Evolutionary conservation across 2,888 invertebrate genomes (phyloP).

Genomic region (Phytoseiulus persimilis): DNA sequence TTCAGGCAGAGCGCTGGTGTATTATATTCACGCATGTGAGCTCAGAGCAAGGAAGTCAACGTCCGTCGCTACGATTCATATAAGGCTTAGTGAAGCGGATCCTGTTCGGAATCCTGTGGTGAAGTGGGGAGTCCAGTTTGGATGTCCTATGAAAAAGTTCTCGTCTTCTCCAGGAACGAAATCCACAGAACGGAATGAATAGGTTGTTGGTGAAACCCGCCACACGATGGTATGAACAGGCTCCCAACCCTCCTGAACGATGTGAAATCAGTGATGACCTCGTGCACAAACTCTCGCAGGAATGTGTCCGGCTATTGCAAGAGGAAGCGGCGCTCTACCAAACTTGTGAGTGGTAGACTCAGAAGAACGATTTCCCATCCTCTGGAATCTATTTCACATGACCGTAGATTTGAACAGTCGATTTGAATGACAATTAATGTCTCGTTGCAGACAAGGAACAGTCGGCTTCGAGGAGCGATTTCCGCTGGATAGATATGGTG

Average conservation of each 20-base stretch:
- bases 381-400: too few relatives aligned
- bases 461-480: conserved; percentile 54
- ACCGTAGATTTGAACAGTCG: too few relatives aligned
- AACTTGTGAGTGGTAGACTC: background rate
- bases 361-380: background rate
- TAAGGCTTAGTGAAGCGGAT: too few relatives aligned
- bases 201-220: conserved; percentile 11
- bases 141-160: background rate
- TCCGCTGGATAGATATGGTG: conserved; percentile 69
- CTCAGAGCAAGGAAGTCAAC: background rate
- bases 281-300: conserved; percentile 19
- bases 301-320: background rate
- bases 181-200: background rate
- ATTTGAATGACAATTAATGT: background rate
- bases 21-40: background rate
- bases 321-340: background rate
- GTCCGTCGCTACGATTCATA: too few relatives aligned
- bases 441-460: conserved; percentile 19
- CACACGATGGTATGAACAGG: conserved; percentile 8
- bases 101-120: too few relatives aligned
- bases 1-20: background rate
- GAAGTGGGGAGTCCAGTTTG: too few relatives aligned
- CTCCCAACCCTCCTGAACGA: conserved; percentile 1
- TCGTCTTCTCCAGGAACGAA: background rate
- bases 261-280: background rate